A percentile compares a stretch with the other conserved stretches of the same genome.
phyloP scores from a whole-genome alignment of 2,888 invertebrate genomes.

The Acanthosepion lycidas region DNA sequence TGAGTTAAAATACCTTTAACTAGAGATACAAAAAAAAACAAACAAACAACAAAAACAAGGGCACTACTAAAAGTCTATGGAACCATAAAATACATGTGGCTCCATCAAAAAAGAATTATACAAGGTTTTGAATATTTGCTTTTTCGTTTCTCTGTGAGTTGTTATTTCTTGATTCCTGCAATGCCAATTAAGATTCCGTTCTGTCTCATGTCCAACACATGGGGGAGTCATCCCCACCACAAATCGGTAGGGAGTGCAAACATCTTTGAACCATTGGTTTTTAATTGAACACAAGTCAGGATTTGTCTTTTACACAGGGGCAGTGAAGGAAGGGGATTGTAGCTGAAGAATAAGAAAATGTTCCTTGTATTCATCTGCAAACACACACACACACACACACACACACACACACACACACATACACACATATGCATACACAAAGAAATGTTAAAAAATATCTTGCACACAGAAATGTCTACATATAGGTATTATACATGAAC shows the following conservation, averaged over 20 bases:
- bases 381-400: no score
- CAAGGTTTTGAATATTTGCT: background rate
- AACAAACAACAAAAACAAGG: background rate
- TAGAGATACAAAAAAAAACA: background rate
- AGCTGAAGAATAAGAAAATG: background rate
- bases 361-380: background rate
- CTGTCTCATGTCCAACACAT: constrained; percentile 33
- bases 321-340: background rate
- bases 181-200: constrained; percentile 23
- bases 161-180: background rate
- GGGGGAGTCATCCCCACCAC: background rate
- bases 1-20: background rate
- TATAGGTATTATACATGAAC: no score
- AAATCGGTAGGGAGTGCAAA: background rate
- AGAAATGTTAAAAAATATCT: no score
- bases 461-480: no score
- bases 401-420: no score
- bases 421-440: no score
- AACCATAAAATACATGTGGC: background rate
- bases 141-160: background rate
- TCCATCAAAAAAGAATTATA: constrained; percentile 22
- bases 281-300: constrained; percentile 1
- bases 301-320: background rate
- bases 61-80: background rate
- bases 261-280: constrained; percentile 33